A percentile compares a stretch with the other conserved stretches of the same genome.
These are phyloP conservation scores for Pycnonotus jocosus DNA, from an alignment of 2,113 vertebrate genomes.

Conservation along the genomic window DNA sequence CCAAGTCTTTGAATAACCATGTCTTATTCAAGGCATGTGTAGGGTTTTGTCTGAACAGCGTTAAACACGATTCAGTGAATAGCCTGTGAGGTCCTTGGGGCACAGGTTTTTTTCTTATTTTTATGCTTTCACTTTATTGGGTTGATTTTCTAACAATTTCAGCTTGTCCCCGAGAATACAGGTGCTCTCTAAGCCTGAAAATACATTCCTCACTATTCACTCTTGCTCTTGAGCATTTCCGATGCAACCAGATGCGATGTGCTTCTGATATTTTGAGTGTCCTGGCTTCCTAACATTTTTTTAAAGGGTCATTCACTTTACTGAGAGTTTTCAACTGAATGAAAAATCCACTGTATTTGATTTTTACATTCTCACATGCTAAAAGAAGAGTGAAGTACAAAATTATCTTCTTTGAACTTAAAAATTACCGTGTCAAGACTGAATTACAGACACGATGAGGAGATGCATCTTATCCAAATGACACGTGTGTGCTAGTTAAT, in stretches of 20 bases:
- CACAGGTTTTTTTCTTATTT: neutral
- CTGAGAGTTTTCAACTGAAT: conserved; percentile 36
- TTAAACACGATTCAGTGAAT: neutral
- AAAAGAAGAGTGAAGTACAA: neutral
- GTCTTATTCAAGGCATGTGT: accelerated
- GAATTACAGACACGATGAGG: neutral
- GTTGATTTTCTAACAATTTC: neutral
- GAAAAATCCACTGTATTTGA: neutral
- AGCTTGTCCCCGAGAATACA: neutral
- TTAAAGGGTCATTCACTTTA: conserved; percentile 47
- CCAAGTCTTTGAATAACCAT: neutral
- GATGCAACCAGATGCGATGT: conserved; percentile 7
- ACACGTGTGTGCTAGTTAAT: neutral
- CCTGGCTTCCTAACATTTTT: conserved; percentile 45
- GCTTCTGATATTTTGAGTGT: conserved; percentile 22
- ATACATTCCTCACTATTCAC: conserved; percentile 3
- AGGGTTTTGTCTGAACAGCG: neutral
- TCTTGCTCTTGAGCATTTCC: conserved; percentile 18
- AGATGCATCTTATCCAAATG: neutral
- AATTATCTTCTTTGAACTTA: conserved; percentile 7
- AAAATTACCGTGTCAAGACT: neutral
- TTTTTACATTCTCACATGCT: conserved; percentile 5
- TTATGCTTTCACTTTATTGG: neutral
- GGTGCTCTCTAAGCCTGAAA: conserved; percentile 15
- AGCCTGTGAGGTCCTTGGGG: neutral